Base-by-base conservation (phyloP, 1,140 invertebrate species). In the Pseudomyrmex flavicornis region DNA sequence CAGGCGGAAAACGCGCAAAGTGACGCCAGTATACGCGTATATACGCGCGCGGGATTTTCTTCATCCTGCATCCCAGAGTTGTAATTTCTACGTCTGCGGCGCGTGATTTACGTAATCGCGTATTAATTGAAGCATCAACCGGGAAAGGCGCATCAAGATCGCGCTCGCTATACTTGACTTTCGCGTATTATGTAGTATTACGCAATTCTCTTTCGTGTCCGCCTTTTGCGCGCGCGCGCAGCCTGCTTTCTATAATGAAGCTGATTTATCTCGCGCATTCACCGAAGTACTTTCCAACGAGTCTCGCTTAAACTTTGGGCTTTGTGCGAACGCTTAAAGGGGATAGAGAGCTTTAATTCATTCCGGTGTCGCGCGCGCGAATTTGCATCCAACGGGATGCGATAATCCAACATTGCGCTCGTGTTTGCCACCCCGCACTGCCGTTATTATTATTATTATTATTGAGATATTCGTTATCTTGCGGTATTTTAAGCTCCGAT, bases 221-320 rank as follows among this genome's bases (percentile, higher is more conserved):
- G 70, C 74, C 58, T 87, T 85, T 84, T 61, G 73, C 44, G 76
- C 82, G 68, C 82, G 84, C 63, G 17, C 65, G 73, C 15, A 46
- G 44, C 54, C 76, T 35, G 63, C 44, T 88, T 85, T 85, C 87
- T 89, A 88, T 90, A 89, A 90, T 80, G 88, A 90, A 89, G 88
- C 88, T 90, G 85, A 90, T 90, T 89, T 90, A 90, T 90, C 88
- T 90, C 79, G 83, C 76, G 82, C 77, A 90, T 89, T 90, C 88
- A 85, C 74, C 80, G 13, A 73, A 73, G 87, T 79, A 66, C 59
- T 52, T 73, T 44, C 54, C 50, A 65, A 86, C 85, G 88, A 86
- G 88, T 89, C 88, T 63, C 70, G 82, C 84, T 89, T 89, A 86
- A 89, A 89, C 88, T 88, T 88, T 61, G 72, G 83, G 83, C 86